Evolutionary conservation across 2,113 vertebrate genomes (phyloP), one percentile per base, ranked within the genome.

Genomic region (Rhipidura dahli): DNA sequence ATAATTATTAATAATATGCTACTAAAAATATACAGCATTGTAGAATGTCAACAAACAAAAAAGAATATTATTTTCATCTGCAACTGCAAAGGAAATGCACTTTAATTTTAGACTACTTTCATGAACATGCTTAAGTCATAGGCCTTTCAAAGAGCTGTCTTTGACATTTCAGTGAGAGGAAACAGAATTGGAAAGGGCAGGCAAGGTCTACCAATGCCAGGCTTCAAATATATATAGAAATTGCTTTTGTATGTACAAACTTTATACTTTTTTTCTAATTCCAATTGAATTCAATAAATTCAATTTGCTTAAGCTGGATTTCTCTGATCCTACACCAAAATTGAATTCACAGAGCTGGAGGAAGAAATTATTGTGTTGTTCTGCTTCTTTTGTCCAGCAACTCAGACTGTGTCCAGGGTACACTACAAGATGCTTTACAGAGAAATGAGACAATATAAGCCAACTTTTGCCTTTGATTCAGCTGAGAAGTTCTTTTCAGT

Each of bases 161-260:
- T 68, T 94, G 80, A 87, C 76, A 93, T 94, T 96, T 94, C 31
- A 75, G 49, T 27, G 71, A 78, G 65, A 87, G 8, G 28, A 84
- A 94, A 42, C 2, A 75, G 80, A 89, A 82, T 40, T 89, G 47
- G 69, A 71, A 84, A 92, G 65, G 69, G 22, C 77, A 91, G 56
- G 42, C 22, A 92, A 83, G 65, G 24, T 85, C 70, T 92, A 45
- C n/a, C 47, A 84, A 28, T 82, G 60, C 15, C 77, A 82, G 44
- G 57, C 33, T 78, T 40, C 40, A 91, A 82, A 87, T 59, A 81
- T 7, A 3, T 70, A 51, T 21, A 64, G 47, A 73, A 93, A 89
- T 54, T 81, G 13, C 10, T 66, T 15, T n/a, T 78, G 30, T 71
- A 37, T 71, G n/a, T 87, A 63, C 33, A 76, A 49, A 85, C 37